Base-by-base conservation (phyloP, 1,140 invertebrate genomes). In the Hormaphis cornu region DNA sequence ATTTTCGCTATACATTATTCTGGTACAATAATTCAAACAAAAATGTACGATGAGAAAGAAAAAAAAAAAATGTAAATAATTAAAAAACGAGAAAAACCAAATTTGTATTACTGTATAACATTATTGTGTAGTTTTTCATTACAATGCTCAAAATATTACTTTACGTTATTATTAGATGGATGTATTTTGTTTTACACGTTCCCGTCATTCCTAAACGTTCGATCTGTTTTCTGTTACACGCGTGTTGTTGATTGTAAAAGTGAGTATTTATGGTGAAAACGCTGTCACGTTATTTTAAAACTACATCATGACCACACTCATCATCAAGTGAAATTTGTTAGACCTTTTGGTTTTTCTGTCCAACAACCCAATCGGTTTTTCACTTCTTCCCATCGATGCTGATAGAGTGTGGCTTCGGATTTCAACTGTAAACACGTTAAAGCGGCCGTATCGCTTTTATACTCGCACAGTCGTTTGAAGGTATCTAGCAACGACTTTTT, bases 141-240 rank as follows among this genome's bases (percentile, higher is more conserved):
- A 18, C 58, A 63, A 44, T 63, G 58, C 58, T 63, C 58, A 63
- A 63, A 63, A 63, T 63, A 63, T 63, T 63, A 63, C 58, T 63
- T 44, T 44, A 63, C 30, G 58, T 63, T 63, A 63, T 63, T 63
- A 63, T 30, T 42, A 61, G 44, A 9, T 4, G 6, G 2, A 40
- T 61, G 58, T 61, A 8, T 37, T 58, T 58, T 40, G 1, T 37
- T 16, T 14, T 58, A 3, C 4, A 5, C 46, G 7, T 20, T 48
- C 5, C 2, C 37, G 5, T 33, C 30, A 6, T 9, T 33, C 30
- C 9, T 9, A 6, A 4, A 6, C 30, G 9, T 9, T 33, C n/a
- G n/a, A n/a, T n/a, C n/a, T n/a, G n/a, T n/a, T n/a, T n/a, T n/a
- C n/a, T n/a, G n/a, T n/a, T n/a, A n/a, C n/a, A n/a, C n/a, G n/a